These are phyloP conservation scores for Pachymerium ferrugineum DNA, from an alignment of 2,888 invertebrate species.

Conservation along the genomic window DNA sequence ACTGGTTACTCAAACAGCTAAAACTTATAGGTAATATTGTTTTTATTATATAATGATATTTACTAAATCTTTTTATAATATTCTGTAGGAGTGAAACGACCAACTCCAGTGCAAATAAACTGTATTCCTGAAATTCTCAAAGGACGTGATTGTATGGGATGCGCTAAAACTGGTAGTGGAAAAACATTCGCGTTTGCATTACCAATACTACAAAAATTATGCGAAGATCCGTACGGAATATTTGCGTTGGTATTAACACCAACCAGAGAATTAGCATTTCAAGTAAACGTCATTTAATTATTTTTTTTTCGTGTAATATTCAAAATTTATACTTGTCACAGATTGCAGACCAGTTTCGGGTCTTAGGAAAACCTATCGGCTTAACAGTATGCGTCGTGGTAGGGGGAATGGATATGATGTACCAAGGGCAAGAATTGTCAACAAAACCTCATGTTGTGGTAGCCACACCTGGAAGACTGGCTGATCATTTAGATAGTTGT, in stretches of 20 bases:
- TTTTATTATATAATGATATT: not conserved
- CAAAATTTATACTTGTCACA: conserved; percentile 46
- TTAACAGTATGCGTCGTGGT: conserved; percentile 79
- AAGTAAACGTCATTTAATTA: conserved; percentile 51
- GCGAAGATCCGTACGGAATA: conserved; percentile 92
- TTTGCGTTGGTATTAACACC: conserved; percentile 92
- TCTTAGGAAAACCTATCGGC: conserved; percentile 81
- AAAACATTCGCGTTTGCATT: conserved; percentile 97
- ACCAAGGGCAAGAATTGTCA: conserved; percentile 75
- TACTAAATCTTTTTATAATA: not conserved
- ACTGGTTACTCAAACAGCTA: conserved; percentile 34
- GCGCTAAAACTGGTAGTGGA: conserved; percentile 96
- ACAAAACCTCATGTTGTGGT: conserved; percentile 89
- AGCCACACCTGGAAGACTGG: conserved; percentile 77
- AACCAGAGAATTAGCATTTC: conserved; percentile 84
- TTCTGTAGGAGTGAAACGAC: conserved; percentile 62
- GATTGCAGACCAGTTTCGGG: conserved; percentile 92
- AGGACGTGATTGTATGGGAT: conserved; percentile 86
- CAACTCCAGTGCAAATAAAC: conserved; percentile 74
- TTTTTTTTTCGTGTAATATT: not conserved
- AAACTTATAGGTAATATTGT: conserved; percentile 31
- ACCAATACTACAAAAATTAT: conserved; percentile 83
- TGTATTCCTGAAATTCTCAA: conserved; percentile 71
- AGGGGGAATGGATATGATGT: conserved; percentile 90
- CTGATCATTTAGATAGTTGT: conserved; percentile 37